phyloP scores from a whole-genome alignment of 2,888 invertebrate species.

The Drosophila sordidula region DNA sequence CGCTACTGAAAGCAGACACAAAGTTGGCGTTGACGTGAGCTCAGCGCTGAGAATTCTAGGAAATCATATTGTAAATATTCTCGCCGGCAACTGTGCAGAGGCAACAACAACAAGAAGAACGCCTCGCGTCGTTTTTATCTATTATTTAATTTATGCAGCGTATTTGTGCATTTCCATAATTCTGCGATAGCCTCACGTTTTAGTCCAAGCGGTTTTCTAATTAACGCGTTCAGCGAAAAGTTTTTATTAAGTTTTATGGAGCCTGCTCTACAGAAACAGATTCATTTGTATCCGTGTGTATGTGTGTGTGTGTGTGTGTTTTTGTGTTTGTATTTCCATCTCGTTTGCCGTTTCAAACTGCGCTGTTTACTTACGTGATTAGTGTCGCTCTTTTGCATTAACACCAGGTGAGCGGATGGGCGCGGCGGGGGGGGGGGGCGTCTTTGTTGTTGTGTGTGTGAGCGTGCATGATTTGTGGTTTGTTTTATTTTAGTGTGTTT shows the following conservation, averaged over 20 bases:
- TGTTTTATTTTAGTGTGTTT: slow-evolving; percentile 40
- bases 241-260: slow-evolving; percentile 25
- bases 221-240: slow-evolving; percentile 65
- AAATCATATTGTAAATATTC: slow-evolving; percentile 64
- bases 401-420: background rate
- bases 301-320: slow-evolving; percentile 39
- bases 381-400: slow-evolving; percentile 52
- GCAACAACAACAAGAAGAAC: slow-evolving; percentile 16
- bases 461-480: slow-evolving; percentile 12
- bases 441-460: slow-evolving; percentile 10
- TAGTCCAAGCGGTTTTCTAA: slow-evolving; percentile 55
- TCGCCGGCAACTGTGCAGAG: slow-evolving; percentile 39
- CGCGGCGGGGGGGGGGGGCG: background rate
- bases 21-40: slow-evolving; percentile 45
- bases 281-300: background rate
- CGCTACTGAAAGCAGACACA: slow-evolving; percentile 24
- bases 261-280: background rate
- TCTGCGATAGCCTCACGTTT: slow-evolving; percentile 60
- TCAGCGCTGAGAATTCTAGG: slow-evolving; percentile 65
- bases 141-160: slow-evolving; percentile 68
- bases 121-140: slow-evolving; percentile 29
- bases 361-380: slow-evolving; percentile 41
- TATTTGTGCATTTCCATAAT: slow-evolving; percentile 65
- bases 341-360: slow-evolving; percentile 27
- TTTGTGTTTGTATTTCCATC: slow-evolving; percentile 36